Evolutionary conservation across 2,888 invertebrate genomes (phyloP), one percentile per base, ranked within the genome.

Genomic region (Phyto melanocephala): DNA sequence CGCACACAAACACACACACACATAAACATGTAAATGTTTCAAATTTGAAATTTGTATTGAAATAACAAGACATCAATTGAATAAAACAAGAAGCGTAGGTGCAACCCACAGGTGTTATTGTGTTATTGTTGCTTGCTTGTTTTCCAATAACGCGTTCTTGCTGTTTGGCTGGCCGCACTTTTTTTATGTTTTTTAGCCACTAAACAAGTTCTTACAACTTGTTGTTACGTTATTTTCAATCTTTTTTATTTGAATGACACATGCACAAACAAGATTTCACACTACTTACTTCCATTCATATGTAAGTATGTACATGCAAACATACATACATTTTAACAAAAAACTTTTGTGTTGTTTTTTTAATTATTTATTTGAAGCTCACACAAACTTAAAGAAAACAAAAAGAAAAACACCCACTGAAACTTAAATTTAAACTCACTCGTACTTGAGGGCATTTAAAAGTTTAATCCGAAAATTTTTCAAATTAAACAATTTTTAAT

Each of bases 91-190:
- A 74, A 71, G 80, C 74, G 83, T 83, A 83, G 83, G 83, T 83
- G 83, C 83, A 72, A 80, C 83, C 80, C 80, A 80, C 83, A 80
- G 77, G 83, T 81, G 79, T 70, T 75, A 70, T n/a, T 42, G n/a
- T 17, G 40, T 68, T 45, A 4, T 15, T 35, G 22, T 28, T 42
- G 24, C 8, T 58, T 67, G 56, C 37, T 67, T 37, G 11, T 56
- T 71, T 28, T 3, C 6, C 50, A n/a, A 70, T 33, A 63, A 70
- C 56, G 71, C 67, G 65, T 72, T 33, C 50, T 60, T 54, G 58
- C 4, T 35, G 37, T 22, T 62, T 63, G 42, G 50, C 28, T 63
- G 42, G 50, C 28, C 40, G 28, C 22, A 24, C 35, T 37, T 60
- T 28, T 71, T 17, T 37, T 72, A 35, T 22, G 45, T 74, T 28